phyloP scores from a whole-genome alignment of 2,797 vertebrate species.

The Champsocephalus gunnari region DNA sequence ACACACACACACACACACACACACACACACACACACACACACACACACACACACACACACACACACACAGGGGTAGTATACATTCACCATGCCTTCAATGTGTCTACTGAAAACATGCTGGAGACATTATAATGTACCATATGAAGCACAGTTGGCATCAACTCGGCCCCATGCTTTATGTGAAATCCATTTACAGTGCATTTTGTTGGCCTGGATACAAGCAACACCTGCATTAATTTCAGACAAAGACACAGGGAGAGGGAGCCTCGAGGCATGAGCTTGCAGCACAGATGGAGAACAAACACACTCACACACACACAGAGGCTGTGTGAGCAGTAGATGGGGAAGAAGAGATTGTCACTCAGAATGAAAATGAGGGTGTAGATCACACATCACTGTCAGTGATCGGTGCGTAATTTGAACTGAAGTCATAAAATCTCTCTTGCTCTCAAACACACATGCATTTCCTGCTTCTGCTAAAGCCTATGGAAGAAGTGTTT shows the following conservation, averaged over 20 bases:
- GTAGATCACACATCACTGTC: conserved; percentile 70
- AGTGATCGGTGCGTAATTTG: conserved; percentile 67
- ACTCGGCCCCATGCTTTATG: conserved; percentile 37
- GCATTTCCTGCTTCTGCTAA: conserved; percentile 1
- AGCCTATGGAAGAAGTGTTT: background rate
- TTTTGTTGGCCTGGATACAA: conserved; percentile 51
- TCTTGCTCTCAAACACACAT: background rate
- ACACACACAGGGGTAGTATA: conserved; percentile 7
- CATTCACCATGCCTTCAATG: conserved; percentile 41
- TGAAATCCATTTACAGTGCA: conserved; percentile 69
- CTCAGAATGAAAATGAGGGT: conserved; percentile 72
- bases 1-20: too few relatives aligned
- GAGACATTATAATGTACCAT: conserved; percentile 52
- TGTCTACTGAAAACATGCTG: conserved; percentile 46
- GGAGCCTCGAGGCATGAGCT: conserved; percentile 49
- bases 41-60: background rate
- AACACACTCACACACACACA: conserved; percentile 17
- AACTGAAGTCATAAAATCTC: conserved; percentile 46
- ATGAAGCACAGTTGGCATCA: conserved; percentile 41
- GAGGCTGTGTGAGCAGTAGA: conserved; percentile 24
- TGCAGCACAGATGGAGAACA: conserved; percentile 58
- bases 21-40: too few relatives aligned
- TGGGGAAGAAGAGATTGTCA: conserved; percentile 55
- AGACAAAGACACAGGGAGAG: conserved; percentile 23
- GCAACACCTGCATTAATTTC: conserved; percentile 65